Evolutionary conservation across 2,888 invertebrate genomes (phyloP).

Genomic region (Opisthograptis luteolata): DNA sequence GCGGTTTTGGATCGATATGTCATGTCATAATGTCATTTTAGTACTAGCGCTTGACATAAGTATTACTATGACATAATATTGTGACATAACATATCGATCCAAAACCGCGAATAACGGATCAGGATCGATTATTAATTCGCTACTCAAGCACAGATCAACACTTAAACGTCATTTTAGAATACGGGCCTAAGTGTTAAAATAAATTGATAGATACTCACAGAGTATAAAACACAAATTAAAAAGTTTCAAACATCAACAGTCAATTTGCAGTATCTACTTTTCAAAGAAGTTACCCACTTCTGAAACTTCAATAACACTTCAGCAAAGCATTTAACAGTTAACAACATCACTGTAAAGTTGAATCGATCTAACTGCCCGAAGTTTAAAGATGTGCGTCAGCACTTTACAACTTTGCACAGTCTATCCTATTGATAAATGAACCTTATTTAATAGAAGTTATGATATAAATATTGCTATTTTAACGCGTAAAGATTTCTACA

Average conservation of each 20-base stretch:
- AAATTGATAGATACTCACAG: not conserved
- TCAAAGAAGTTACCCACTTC: slow-evolving; percentile 19
- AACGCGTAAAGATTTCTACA: no score
- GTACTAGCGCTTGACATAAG: no score
- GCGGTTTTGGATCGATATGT: no score
- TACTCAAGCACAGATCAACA: no score
- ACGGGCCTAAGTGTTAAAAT: not conserved
- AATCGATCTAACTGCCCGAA: slow-evolving; percentile 33
- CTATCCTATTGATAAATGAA: not conserved
- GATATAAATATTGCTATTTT: no score
- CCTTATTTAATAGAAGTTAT: no score
- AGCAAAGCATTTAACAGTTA: slow-evolving; percentile 30
- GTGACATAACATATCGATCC: no score
- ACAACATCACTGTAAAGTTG: slow-evolving; percentile 36
- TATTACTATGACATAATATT: no score
- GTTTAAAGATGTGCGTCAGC: slow-evolving; percentile 34
- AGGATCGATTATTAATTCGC: no score
- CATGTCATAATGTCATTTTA: no score
- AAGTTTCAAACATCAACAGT: slow-evolving; percentile 1
- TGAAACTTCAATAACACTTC: slow-evolving; percentile 22
- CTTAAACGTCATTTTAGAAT: no score
- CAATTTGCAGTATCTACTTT: slow-evolving; percentile 18
- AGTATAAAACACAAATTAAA: not conserved
- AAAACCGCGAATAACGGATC: no score
- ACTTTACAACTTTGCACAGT: slow-evolving; percentile 30